Evolutionary conservation across 53 echinoderm and acorn worm genomes (phyloP), one percentile per base, ranked within the genome.

Genomic region (Henricia sp.): DNA sequence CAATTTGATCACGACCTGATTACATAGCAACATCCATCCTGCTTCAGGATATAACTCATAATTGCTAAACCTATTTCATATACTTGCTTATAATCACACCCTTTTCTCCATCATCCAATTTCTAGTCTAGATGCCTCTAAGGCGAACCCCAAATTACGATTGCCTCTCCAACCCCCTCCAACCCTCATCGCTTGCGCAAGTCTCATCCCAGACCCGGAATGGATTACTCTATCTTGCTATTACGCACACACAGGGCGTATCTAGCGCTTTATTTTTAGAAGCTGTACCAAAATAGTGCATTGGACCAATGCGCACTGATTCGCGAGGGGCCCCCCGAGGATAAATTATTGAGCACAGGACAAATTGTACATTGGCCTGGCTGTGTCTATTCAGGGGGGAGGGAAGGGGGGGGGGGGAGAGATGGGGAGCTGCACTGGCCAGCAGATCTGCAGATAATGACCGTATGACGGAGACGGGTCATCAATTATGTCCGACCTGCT

Each of bases 401-500:
- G n/a, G n/a, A n/a, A n/a, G n/a, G n/a, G n/a, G n/a, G n/a, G n/a
- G n/a, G n/a, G n/a, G n/a, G n/a, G n/a, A n/a, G n/a, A n/a, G n/a
- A n/a, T n/a, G n/a, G n/a, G n/a, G n/a, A n/a, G n/a, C 70, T 32
- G 32, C 21, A 34, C 52, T 27, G 73, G 73, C 73, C 73, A 73
- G 54, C 35, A 73, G 73, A 73, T 52, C 52, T 27, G 73, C 73
- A 35, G 73, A 77, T 77, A 77, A 77, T 77, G 77, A 77, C 77
- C 77, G 44, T 59, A 60, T 77, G 77, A 77, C 77, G 77, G 59
- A 77, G 60, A 80, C 64, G n/a, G 80, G 80, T 80, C 80, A 80
- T 80, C 64, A 80, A 80, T 80, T 80, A 80, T 80, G 64, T 80
- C 80, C 64, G 48, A 80, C 63, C 64, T 62, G 80, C 80, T 80